These are phyloP conservation scores for Pseudopleuronectes americanus DNA, from an alignment of 2,797 vertebrate species.

Conservation along the genomic window DNA sequence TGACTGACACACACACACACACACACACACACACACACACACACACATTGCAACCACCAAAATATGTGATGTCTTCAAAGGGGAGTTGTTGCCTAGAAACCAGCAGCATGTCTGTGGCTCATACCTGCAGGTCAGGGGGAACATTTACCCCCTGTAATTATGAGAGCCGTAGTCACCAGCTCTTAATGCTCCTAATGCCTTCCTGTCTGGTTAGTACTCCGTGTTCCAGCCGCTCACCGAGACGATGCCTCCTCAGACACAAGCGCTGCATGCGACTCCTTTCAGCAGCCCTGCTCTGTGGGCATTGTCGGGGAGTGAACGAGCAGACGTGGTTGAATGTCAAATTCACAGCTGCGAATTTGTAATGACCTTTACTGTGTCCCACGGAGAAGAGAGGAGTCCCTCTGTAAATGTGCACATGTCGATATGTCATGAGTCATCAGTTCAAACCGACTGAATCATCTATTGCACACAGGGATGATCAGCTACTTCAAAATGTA, in stretches of 20 bases:
- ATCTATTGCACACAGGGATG: background rate
- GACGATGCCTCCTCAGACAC: background rate
- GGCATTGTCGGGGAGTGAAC: too few species aligned
- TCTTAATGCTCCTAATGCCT: background rate
- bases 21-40: background rate
- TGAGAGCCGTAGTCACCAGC: background rate
- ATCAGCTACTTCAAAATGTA: background rate
- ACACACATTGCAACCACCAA: conserved; percentile 8
- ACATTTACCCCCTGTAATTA: conserved; percentile 1
- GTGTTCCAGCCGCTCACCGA: conserved; percentile 4
- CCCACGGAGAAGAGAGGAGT: too few species aligned
- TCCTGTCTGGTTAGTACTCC: background rate
- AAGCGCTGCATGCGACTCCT: too few species aligned
- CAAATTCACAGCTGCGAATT: too few species aligned
- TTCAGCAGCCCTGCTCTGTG: too few species aligned
- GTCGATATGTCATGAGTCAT: background rate
- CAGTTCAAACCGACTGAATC: background rate
- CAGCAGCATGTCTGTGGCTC: conserved; percentile 15
- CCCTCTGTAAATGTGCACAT: background rate
- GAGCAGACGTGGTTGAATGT: too few species aligned
- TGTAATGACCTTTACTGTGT: too few species aligned
- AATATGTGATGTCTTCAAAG: conserved; percentile 33
- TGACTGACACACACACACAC: background rate
- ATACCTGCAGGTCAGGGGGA: conserved; percentile 13
- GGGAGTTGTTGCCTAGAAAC: conserved; percentile 56